Evolutionary conservation across 2,888 invertebrate genomes (phyloP).

Genomic region (Endomychus coccineus): DNA sequence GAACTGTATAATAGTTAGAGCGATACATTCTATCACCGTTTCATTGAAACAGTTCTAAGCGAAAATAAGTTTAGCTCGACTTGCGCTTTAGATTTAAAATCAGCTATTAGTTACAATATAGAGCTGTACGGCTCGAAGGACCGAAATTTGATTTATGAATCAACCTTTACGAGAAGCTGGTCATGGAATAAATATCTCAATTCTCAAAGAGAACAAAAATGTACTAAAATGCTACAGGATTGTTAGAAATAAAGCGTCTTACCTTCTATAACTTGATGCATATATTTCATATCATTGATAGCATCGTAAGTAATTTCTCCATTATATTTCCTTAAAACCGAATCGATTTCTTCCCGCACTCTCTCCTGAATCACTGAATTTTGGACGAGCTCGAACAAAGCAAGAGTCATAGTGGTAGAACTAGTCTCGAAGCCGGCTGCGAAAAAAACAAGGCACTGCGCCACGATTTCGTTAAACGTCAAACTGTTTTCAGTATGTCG

Average conservation of each 20-base stretch:
- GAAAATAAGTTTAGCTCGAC: too few species aligned
- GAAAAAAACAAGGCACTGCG: constrained; percentile 44
- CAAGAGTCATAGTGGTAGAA: constrained; percentile 39
- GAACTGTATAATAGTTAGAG: too few species aligned
- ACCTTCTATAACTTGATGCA: constrained; percentile 43
- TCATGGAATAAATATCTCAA: too few species aligned
- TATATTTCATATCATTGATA: constrained; percentile 42
- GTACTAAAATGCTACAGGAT: background rate
- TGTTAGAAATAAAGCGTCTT: constrained; percentile 8
- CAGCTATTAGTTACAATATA: too few species aligned
- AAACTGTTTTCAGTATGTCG: constrained; percentile 12
- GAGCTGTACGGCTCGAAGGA: too few species aligned
- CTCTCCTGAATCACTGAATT: constrained; percentile 42
- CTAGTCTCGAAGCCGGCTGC: constrained; percentile 47
- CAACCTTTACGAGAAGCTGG: too few species aligned
- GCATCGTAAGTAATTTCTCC: constrained; percentile 41
- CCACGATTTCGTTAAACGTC: constrained; percentile 29
- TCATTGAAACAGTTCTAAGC: too few species aligned
- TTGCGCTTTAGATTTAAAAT: too few species aligned
- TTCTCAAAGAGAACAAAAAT: background rate
- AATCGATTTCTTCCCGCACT: constrained; percentile 38
- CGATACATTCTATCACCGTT: too few species aligned
- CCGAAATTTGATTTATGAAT: too few species aligned
- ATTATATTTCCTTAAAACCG: constrained; percentile 29
- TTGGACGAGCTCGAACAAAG: constrained; percentile 39